A percentile compares a stretch with the other conserved stretches of the same genome.
phyloP scores from a whole-genome alignment of 2,113 vertebrate species.

The Camelus dromedarius region DNA sequence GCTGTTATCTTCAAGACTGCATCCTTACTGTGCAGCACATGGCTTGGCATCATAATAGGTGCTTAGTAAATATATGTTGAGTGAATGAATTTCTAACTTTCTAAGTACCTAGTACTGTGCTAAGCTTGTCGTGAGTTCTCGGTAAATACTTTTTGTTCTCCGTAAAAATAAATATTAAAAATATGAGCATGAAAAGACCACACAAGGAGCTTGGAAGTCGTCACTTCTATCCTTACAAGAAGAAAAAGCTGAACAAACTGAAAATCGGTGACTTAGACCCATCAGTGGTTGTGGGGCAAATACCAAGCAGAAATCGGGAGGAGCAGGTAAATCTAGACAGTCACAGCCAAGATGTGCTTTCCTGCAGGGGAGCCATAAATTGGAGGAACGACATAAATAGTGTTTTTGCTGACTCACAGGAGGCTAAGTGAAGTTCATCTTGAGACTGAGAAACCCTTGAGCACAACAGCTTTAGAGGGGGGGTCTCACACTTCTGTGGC shows the following conservation, averaged over 20 bases:
- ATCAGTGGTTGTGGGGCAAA: background rate
- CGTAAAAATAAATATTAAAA: conserved; percentile 53
- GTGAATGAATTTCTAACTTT: background rate
- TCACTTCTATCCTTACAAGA: background rate
- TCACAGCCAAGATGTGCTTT: background rate
- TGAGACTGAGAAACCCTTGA: background rate
- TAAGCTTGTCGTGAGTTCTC: background rate
- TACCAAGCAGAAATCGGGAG: background rate
- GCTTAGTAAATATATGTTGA: background rate
- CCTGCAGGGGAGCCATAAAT: background rate
- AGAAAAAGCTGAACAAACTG: background rate
- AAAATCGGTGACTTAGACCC: background rate
- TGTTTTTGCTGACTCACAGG: background rate
- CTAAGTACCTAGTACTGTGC: background rate
- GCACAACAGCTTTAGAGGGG: background rate
- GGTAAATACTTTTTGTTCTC: background rate
- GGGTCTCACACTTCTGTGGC: background rate
- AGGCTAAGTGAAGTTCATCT: background rate
- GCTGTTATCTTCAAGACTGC: background rate
- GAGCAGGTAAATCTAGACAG: background rate
- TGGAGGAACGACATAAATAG: background rate
- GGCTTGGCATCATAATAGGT: background rate
- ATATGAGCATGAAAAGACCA: background rate
- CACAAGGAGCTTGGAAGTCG: background rate
- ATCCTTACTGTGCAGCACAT: background rate